These are phyloP conservation scores for Metacarcinus magister DNA, from an alignment of 2,888 invertebrate genomes.

Conservation along the genomic window DNA sequence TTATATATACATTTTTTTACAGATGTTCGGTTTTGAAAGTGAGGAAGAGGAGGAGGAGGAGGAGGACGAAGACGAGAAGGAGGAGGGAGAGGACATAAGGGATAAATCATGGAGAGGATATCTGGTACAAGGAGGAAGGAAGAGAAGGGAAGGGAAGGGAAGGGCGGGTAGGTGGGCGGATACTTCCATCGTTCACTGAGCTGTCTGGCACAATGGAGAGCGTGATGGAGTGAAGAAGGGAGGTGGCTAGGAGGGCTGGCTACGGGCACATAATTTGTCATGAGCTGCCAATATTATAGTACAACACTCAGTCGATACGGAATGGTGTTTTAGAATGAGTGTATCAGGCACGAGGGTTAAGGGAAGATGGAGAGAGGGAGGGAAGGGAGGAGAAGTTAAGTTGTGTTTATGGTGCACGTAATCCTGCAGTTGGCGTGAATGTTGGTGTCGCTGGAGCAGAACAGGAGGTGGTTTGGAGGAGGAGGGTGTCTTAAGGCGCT, in stretches of 20 bases:
- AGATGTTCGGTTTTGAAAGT: too few relatives aligned
- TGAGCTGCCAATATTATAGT: not conserved
- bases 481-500: not conserved
- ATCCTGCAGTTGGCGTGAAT: not conserved
- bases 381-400: too few relatives aligned
- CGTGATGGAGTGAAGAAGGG: slow-evolving; percentile 12
- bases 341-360: not conserved
- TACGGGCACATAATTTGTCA: not conserved
- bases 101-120: not conserved
- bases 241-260: not conserved
- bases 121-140: not conserved
- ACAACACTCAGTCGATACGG: slow-evolving; percentile 1
- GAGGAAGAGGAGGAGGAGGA: not conserved
- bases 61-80: not conserved
- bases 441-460: not conserved
- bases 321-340: not conserved
- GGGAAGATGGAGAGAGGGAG: not conserved
- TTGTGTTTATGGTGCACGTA: not conserved
- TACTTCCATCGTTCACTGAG: not conserved
- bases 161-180: not conserved
- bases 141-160: not conserved
- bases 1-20: too few relatives aligned
- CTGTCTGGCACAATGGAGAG: not conserved
- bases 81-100: not conserved
- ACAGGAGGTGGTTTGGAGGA: not conserved